A percentile compares a stretch with the other conserved stretches of the same genome.
phyloP scores from a whole-genome alignment of 2,888 invertebrate genomes.

The Hirtodrosophila cameraria region DNA sequence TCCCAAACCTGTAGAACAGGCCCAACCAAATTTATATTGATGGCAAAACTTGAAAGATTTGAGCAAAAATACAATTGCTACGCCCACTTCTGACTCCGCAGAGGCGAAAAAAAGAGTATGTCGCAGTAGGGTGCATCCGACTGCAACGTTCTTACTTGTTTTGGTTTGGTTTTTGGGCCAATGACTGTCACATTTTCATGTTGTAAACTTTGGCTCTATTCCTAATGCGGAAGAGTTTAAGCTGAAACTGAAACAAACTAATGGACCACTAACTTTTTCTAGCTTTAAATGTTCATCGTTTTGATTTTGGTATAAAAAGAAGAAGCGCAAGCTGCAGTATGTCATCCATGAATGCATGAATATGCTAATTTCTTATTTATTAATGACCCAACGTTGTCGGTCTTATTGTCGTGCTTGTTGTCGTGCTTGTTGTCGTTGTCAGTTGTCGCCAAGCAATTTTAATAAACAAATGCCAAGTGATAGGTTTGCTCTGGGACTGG shows the following conservation, averaged over 20 bases:
- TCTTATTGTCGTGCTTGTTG: slow-evolving; percentile 20
- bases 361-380: slow-evolving; percentile 66
- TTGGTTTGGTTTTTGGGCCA: slow-evolving; percentile 59
- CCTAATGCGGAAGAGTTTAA: slow-evolving; percentile 56
- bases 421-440: slow-evolving; percentile 15
- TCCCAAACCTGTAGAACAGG: too few species aligned
- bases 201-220: neutral
- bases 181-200: slow-evolving; percentile 52
- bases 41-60: too few species aligned
- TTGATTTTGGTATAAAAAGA: too few species aligned
- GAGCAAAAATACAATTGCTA: too few species aligned
- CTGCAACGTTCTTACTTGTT: too few species aligned
- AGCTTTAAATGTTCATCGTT: slow-evolving; percentile 30
- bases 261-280: slow-evolving; percentile 4
- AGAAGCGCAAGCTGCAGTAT: slow-evolving; percentile 54
- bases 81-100: too few species aligned
- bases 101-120: too few species aligned
- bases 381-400: slow-evolving; percentile 46
- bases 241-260: slow-evolving; percentile 31
- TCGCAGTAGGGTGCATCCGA: too few species aligned
- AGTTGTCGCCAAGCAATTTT: slow-evolving; percentile 51
- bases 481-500: slow-evolving; percentile 13
- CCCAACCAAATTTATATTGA: too few species aligned
- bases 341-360: slow-evolving; percentile 60
- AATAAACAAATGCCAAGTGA: slow-evolving; percentile 61